Percentiles rank a stretch among this genome's conserved stretches.
These are phyloP conservation scores for Acleris cristana DNA, from an alignment of 2,888 invertebrate species.

Conservation along the genomic window DNA sequence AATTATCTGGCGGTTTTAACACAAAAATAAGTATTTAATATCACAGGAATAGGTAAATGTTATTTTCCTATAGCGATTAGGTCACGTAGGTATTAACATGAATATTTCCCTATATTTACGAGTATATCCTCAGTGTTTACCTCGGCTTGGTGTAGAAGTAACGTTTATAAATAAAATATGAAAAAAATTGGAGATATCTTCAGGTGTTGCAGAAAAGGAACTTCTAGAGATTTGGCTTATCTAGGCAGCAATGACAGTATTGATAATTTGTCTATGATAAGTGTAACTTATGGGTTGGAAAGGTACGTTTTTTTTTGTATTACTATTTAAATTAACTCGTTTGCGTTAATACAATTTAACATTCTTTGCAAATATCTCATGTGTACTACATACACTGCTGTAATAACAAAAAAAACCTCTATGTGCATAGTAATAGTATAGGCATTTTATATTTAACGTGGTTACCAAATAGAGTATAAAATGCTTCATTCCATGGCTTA, in stretches of 20 bases:
- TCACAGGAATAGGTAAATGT: too few relatives aligned
- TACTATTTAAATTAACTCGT: not conserved
- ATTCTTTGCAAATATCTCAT: too few relatives aligned
- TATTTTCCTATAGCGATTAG: not conserved
- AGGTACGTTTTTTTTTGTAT: conserved; percentile 3
- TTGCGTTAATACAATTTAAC: too few relatives aligned
- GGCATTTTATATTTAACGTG: too few relatives aligned
- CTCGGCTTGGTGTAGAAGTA: not conserved
- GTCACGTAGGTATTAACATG: not conserved
- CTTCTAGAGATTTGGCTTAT: not conserved
- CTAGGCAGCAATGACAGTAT: not conserved
- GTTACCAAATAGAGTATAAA: too few relatives aligned
- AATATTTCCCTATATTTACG: not conserved
- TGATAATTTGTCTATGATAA: conserved; percentile 15
- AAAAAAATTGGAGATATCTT: not conserved
- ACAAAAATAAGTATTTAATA: too few relatives aligned
- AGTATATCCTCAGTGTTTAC: not conserved
- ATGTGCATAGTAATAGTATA: too few relatives aligned
- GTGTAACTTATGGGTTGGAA: conserved; percentile 14
- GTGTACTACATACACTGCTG: too few relatives aligned
- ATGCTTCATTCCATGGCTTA: too few relatives aligned
- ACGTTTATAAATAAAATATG: not conserved
- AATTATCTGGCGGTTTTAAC: too few relatives aligned
- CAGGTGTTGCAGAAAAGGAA: not conserved
- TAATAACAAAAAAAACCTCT: too few relatives aligned